Evolutionary conservation across 2,113 vertebrate species (phyloP), one percentile per base, ranked within the genome.

Genomic region (Cavia aperea): DNA sequence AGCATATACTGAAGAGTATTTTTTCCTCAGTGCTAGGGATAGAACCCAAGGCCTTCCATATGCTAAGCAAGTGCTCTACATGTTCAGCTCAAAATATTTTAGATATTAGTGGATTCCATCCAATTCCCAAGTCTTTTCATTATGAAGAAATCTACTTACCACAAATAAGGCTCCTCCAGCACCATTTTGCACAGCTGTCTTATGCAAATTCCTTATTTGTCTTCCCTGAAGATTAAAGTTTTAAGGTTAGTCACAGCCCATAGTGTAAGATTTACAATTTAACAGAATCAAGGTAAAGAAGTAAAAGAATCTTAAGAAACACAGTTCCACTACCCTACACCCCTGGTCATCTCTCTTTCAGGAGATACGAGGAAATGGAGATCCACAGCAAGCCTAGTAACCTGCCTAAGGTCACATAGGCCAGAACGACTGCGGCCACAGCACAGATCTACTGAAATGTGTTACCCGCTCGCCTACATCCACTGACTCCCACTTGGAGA

Each of bases 131-230:
- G 18, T 77, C n/a, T 88, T 95, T 78, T 11, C 1, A 92, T 60
- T 19, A 72, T 82, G 12, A 49, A 65, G 79, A 79, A 92, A 94
- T 88, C 70, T 83, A 96, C 98, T 98, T 96, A 99, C 99, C 98
- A 99, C 98, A 98, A 99, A 99, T 78, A 99, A 97, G 87, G 98
- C 97, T 95, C 98, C 99, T 87, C 98, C 99, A 39, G 98, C 98
- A 97, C 98, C 97, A 95, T 97, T 97, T 4, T 98, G 97, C 19
- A 94, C 97, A 92, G 98, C 97, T 73, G 99, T 98, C 94, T 95
- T 97, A 93, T 99, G 99, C 66, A 99, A 94, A 95, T 97, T 97
- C 85, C 98, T 98, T 89, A 98, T 96, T 89, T 98, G 98, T 95
- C 97, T 98, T 88, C 98, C 97, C 99, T 99, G 96, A 51, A 97